Conservation (phyloP, 2,888 invertebrate genomes). For the Dasysyrphus albostriatus region DNA sequence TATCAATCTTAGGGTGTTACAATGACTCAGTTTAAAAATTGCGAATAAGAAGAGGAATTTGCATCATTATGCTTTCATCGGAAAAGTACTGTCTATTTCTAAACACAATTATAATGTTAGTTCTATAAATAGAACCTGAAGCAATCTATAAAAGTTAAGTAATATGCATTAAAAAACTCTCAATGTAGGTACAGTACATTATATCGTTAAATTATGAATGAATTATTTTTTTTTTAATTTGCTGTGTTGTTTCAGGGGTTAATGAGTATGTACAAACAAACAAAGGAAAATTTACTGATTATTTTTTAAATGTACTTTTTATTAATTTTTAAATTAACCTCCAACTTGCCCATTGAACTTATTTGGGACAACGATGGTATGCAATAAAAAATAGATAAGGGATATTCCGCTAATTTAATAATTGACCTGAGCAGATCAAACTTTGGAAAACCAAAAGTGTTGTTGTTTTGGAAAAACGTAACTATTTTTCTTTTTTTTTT, state of each 20-base stretch:
- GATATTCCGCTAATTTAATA: too few species aligned
- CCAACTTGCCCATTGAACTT: too few species aligned
- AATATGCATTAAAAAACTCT: neutral
- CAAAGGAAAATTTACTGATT: too few species aligned
- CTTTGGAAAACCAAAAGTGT: too few species aligned
- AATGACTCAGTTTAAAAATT: neutral
- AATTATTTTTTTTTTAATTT: neutral
- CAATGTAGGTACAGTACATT: neutral
- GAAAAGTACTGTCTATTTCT: conserved; percentile 5
- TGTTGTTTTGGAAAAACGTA: too few species aligned
- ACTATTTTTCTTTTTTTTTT: too few species aligned
- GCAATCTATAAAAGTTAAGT: neutral
- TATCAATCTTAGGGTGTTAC: neutral
- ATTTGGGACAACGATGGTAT: too few species aligned
- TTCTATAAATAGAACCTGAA: neutral
- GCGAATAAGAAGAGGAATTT: neutral
- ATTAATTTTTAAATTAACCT: too few species aligned
- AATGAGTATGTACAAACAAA: too few species aligned
- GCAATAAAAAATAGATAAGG: too few species aligned
- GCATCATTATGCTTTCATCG: neutral
- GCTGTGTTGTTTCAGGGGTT: neutral
- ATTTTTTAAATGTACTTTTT: too few species aligned
- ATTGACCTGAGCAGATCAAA: too few species aligned
- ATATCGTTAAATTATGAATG: neutral
- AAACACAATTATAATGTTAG: neutral